Base-by-base conservation (phyloP, 2,888 invertebrate species). In the Horisme vitalbata region DNA sequence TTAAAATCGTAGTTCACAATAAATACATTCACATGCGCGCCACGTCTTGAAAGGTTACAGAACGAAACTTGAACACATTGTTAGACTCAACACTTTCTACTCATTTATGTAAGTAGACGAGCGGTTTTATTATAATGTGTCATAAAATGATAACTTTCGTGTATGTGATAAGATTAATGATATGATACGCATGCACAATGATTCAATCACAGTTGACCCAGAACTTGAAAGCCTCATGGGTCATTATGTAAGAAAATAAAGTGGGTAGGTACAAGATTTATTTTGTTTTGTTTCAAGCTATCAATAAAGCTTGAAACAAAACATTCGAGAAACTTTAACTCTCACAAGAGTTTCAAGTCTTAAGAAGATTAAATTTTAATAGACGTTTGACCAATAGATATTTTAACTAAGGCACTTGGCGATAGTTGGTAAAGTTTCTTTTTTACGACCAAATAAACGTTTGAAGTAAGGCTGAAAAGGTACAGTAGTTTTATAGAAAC, bases 81-180 rank as follows among this genome's bases (percentile, higher is more conserved):
- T 79, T 71, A 68, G 63, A 41, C 63, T 58, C 68, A 72, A 75
- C 79, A 78, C 87, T 87, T 87, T 87, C 85, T 85, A 81, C 71
- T 76, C 65, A 62, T 57, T 55, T 49, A 60, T 55, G 39, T 49
- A 55, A 52, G 56, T 62, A 55, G 58, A 58, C 59, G 55, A 58
- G 12, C 15, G 15, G 51, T 45, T 52, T 61, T 51, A 57, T 58
- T 47, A 54, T 49, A 55, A 57, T 63, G 63, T 63, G 44, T 64
- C 56, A 38, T 50, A 63, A 48, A 63, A 60, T 50, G 48, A 39
- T 33, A 34, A 51, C 49, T 53, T 57, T 41, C 31, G 34, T 46
- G 53, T 37, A n/a, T 48, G 38, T 52, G 56, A 58, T 56, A 54
- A 58, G 53, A 53, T 58, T 55, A 52, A 52, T 45, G 41, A 43